Percentiles rank a stretch among this genome's conserved stretches.
phyloP scores from a whole-genome alignment of 2,113 vertebrate genomes.

The Microtus montanus region DNA sequence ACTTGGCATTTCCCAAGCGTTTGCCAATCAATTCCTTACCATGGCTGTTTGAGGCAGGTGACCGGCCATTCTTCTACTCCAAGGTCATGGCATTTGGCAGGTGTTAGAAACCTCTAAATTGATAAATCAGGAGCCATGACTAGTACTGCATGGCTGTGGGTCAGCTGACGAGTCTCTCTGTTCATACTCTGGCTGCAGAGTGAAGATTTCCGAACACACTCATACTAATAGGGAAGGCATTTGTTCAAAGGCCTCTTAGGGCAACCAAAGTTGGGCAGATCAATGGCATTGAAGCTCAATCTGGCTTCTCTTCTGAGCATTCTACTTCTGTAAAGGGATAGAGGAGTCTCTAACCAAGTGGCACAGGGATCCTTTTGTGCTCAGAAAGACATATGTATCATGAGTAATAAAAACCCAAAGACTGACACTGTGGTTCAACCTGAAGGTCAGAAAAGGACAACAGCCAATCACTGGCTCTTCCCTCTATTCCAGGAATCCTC shows the following conservation, averaged over 20 bases:
- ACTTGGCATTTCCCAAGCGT: background rate
- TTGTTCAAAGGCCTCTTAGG: background rate
- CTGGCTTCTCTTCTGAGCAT: background rate
- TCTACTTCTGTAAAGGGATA: background rate
- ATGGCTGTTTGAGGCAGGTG: background rate
- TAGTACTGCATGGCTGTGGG: background rate
- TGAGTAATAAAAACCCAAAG: no score
- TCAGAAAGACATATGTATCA: background rate
- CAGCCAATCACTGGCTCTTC: no score
- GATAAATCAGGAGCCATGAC: background rate
- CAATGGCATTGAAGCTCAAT: background rate
- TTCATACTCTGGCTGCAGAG: background rate
- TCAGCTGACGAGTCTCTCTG: background rate
- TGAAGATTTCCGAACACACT: background rate
- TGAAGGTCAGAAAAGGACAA: no score
- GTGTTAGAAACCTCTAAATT: background rate
- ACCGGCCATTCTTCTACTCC: background rate
- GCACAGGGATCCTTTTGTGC: background rate
- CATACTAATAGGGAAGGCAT: background rate
- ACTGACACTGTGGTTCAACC: no score
- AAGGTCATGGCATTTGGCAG: background rate
- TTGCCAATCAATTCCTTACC: background rate
- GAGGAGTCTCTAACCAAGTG: background rate
- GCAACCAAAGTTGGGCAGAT: background rate
- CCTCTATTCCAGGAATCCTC: no score